Base-by-base conservation (phyloP, 2,797 vertebrate species). In the Acrossocheilus wenchowensis region DNA sequence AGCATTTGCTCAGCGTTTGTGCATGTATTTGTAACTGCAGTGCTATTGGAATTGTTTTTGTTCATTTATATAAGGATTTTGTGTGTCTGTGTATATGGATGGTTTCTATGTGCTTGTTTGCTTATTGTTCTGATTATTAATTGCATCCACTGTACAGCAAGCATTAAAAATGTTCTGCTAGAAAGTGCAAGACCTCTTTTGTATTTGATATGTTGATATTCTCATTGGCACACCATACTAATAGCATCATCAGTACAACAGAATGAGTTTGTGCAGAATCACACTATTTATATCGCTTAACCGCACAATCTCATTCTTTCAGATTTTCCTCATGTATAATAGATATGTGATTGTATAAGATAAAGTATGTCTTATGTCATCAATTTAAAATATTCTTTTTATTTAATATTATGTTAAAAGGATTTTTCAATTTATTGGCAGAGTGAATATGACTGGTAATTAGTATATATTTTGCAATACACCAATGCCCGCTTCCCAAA, bases 11-110 rank as follows among this genome's bases (percentile, higher is more conserved):
- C 83, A 30, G 82, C 77, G 72, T 60, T 10, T 39, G 34, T 69
- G 17, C 34, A 39, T 80, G 69, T 66, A 52, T 71, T 15, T 68
- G 41, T 36, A 77, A 75, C 77, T 83, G 81, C 45, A 78, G 23
- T 72, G 30, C 68, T 82, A 82, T 50, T 6, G 23, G n/a, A 36
- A 10, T 60, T 73, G 66, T 66, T 78, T 52, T 34, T 23, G 62
- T 30, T 86, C 36, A 85, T 88, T 83, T 87, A 86, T 87, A 54
- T 14, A 84, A 73, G 43, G 23, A 62, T 39, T 19, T 34, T 82
- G 64, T 66, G 60, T 81, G 45, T 73, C 21, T 64, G 15, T 50
- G 34, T 82, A 30, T 68, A 39, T 81, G n/a, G 82, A 69, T 78
- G 50, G 78, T 62, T 78, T 84, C 36, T 74, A 7, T 74, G 45